Conservation (phyloP, 2,113 vertebrate species). For the Colistium nudipinnis region DNA sequence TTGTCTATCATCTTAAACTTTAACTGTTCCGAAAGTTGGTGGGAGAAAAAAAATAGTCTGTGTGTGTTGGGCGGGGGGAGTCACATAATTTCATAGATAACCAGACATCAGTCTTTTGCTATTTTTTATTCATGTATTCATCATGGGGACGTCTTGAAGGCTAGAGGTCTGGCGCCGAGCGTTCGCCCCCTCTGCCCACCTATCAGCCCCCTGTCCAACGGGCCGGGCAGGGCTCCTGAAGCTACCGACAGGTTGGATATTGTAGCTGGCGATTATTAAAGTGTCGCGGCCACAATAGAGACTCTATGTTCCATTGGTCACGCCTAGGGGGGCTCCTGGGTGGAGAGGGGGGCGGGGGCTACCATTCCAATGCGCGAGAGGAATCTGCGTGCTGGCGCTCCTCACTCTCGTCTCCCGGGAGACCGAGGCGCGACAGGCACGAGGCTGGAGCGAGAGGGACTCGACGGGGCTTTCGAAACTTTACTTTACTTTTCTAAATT, state of each 20-base stretch:
- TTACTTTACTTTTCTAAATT: neutral
- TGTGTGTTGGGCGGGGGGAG: constrained; percentile 48
- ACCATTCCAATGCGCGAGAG: constrained; percentile 85
- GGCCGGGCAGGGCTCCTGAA: constrained; percentile 89
- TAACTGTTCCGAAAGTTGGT: neutral
- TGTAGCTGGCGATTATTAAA: constrained; percentile 99
- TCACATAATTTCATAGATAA: constrained; percentile 69
- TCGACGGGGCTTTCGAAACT: constrained; percentile 24
- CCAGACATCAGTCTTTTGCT: constrained; percentile 67
- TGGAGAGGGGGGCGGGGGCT: constrained; percentile 75
- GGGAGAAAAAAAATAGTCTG: neutral
- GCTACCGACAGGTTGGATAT: constrained; percentile 99
- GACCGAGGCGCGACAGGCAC: constrained; percentile 79
- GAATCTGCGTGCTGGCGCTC: constrained; percentile 94
- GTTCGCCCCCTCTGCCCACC: constrained; percentile 78
- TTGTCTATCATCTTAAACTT: neutral
- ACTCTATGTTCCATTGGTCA: constrained; percentile 99
- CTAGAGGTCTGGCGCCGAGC: constrained; percentile 82
- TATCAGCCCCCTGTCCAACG: constrained; percentile 78
- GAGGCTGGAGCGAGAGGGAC: constrained; percentile 56
- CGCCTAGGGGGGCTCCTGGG: constrained; percentile 90
- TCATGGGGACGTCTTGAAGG: constrained; percentile 68
- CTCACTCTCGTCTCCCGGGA: constrained; percentile 89
- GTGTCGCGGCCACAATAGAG: constrained; percentile 93
- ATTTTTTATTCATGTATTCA: constrained; percentile 84